These are phyloP conservation scores for Eretmochelys imbricata DNA, from an alignment of 2,113 vertebrate species.

Conservation along the genomic window DNA sequence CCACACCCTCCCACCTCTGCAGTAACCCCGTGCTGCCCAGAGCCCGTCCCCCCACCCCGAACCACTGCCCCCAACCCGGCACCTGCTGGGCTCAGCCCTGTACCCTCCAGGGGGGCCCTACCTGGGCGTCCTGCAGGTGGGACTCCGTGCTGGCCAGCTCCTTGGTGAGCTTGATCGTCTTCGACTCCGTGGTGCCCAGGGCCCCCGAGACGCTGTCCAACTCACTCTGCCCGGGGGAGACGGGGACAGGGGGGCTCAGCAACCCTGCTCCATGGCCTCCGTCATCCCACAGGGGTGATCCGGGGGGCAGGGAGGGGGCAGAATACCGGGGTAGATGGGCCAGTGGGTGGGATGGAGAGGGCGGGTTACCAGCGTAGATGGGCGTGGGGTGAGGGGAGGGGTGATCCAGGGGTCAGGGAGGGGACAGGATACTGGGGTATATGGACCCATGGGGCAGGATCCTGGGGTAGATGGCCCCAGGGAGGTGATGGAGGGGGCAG, in stretches of 20 bases:
- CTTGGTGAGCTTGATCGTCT: conserved; percentile 85
- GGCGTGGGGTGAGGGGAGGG: background rate
- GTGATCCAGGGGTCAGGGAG: background rate
- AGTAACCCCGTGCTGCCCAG: background rate
- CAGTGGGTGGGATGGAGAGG: background rate
- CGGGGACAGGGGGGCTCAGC: background rate
- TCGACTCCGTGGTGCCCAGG: conserved; percentile 85
- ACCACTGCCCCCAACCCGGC: too few relatives aligned
- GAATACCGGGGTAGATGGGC: background rate
- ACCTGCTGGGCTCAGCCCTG: background rate
- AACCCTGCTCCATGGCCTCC: background rate
- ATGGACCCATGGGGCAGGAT: background rate
- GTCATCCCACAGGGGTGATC: background rate
- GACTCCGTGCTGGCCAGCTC: conserved; percentile 87
- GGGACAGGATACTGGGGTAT: background rate
- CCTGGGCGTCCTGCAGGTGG: conserved; percentile 89
- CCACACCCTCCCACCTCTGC: background rate
- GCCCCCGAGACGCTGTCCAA: conserved; percentile 81
- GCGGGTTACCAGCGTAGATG: background rate
- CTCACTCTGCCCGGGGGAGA: conserved; percentile 79
- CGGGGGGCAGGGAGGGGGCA: background rate
- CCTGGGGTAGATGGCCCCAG: background rate
- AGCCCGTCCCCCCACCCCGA: too few relatives aligned
- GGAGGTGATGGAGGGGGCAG: background rate
- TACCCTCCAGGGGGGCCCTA: conserved; percentile 36